Conservation (phyloP, 2,113 vertebrate species). For the Daboia siamensis region DNA sequence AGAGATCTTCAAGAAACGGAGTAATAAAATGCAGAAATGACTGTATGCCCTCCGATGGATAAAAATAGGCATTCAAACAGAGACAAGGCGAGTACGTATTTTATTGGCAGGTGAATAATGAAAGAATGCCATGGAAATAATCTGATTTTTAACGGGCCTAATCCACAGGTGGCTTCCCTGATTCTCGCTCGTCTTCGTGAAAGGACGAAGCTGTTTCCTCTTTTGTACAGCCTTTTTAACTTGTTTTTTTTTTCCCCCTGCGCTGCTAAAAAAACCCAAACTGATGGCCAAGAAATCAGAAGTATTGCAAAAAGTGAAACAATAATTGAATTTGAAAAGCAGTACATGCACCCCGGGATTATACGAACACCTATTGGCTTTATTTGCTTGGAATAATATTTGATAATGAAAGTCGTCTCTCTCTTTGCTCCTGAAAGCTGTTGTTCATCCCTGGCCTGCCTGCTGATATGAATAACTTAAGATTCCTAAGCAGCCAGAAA, state of each 20-base stretch:
- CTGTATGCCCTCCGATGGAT: conserved; percentile 77
- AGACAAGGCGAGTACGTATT: conserved; percentile 88
- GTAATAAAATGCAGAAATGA: conserved; percentile 87
- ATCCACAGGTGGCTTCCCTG: conserved; percentile 74
- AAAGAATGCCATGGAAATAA: conserved; percentile 89
- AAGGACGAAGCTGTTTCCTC: conserved; percentile 75
- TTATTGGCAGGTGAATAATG: conserved; percentile 94
- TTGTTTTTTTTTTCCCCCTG: conserved; percentile 53
- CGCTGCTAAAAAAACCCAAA: conserved; percentile 64
- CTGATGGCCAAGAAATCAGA: conserved; percentile 66
- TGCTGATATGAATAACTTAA: conserved; percentile 51
- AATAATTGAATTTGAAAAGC: conserved; percentile 64
- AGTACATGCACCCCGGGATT: conserved; percentile 57
- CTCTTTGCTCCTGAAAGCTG: conserved; percentile 44
- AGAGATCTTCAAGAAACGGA: conserved; percentile 74
- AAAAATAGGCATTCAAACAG: conserved; percentile 83
- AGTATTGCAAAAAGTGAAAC: conserved; percentile 31
- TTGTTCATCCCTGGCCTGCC: conserved; percentile 43
- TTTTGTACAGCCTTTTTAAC: conserved; percentile 75
- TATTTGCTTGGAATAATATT: conserved; percentile 55
- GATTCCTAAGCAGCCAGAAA: conserved; percentile 32
- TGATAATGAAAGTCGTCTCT: conserved; percentile 49
- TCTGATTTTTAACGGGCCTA: conserved; percentile 85
- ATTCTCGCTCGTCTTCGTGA: conserved; percentile 66
- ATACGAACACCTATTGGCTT: conserved; percentile 48